A percentile compares a stretch with the other conserved stretches of the same genome.
phyloP scores from a whole-genome alignment of 2,888 invertebrate species.

The Nesidiocoris tenuis region DNA sequence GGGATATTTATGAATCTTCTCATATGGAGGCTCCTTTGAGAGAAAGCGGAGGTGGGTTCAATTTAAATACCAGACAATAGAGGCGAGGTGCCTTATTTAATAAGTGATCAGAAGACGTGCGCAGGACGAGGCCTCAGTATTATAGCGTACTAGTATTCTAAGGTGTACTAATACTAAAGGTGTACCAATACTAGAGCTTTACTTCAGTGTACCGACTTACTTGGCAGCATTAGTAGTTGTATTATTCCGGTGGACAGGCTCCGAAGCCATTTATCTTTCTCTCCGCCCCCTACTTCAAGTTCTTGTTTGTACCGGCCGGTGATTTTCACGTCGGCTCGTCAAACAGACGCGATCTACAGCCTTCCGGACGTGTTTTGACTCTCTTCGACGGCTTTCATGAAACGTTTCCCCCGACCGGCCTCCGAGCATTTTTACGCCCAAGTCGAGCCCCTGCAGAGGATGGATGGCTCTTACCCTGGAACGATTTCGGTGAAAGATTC shows the following conservation, averaged over 20 bases:
- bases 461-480: too few species aligned
- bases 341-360: background rate
- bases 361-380: background rate
- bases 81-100: slow-evolving; percentile 34
- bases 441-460: too few species aligned
- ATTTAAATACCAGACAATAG: slow-evolving; percentile 42
- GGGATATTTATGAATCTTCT: slow-evolving; percentile 16
- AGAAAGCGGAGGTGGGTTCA: slow-evolving; percentile 36
- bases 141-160: too few species aligned
- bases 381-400: background rate
- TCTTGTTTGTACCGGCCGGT: background rate
- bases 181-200: too few species aligned
- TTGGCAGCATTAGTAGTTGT: too few species aligned
- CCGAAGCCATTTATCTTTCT: slow-evolving; percentile 15
- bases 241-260: background rate
- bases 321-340: slow-evolving; percentile 3
- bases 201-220: too few species aligned
- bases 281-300: background rate
- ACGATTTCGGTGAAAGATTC: too few species aligned
- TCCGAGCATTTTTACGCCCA: too few species aligned
- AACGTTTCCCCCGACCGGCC: too few species aligned
- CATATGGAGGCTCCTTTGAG: background rate
- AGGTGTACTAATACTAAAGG: too few species aligned
- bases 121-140: too few species aligned
- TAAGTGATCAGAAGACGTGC: slow-evolving; percentile 34